A percentile compares a stretch with the other conserved stretches of the same genome.
These are phyloP conservation scores for Hyperoplus lanceolatus DNA, from an alignment of 2,797 vertebrate genomes.

Conservation along the genomic window DNA sequence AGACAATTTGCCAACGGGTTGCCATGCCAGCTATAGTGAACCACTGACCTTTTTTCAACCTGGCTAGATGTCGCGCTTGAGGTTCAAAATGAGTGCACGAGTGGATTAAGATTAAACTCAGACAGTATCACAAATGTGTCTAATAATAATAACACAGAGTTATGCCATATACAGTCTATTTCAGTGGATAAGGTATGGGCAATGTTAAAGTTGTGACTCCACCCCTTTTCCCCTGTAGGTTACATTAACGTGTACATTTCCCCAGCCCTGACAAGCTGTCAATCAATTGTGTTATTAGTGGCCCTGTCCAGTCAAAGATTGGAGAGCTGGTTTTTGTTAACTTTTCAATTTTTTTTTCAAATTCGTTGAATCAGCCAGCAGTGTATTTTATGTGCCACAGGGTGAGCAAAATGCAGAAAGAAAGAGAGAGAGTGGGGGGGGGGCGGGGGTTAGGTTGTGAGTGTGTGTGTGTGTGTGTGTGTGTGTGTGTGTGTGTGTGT, in stretches of 20 bases:
- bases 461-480: conserved; percentile 32
- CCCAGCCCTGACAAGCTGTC: conserved; percentile 44
- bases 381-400: conserved; percentile 37
- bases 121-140: conserved; percentile 11
- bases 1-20: background rate
- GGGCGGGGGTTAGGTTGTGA: conserved; percentile 4
- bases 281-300: background rate
- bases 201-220: background rate
- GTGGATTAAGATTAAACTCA: background rate
- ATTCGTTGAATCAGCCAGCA: conserved; percentile 31
- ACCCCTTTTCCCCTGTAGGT: background rate
- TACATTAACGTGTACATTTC: conserved; percentile 73
- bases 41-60: conserved; percentile 17
- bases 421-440: conserved; percentile 14
- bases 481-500: conserved; percentile 40
- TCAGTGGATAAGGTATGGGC: conserved; percentile 1
- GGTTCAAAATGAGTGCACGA: too few relatives aligned
- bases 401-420: conserved; percentile 12
- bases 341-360: conserved; percentile 14
- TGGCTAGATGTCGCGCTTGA: background rate
- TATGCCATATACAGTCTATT: conserved; percentile 17
- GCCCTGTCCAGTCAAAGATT: background rate
- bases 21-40: conserved; percentile 7
- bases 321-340: background rate
- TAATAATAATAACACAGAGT: background rate